These are phyloP conservation scores for Microcebus griseorufus DNA, from an alignment of 2,113 vertebrate species.

Conservation along the genomic window DNA sequence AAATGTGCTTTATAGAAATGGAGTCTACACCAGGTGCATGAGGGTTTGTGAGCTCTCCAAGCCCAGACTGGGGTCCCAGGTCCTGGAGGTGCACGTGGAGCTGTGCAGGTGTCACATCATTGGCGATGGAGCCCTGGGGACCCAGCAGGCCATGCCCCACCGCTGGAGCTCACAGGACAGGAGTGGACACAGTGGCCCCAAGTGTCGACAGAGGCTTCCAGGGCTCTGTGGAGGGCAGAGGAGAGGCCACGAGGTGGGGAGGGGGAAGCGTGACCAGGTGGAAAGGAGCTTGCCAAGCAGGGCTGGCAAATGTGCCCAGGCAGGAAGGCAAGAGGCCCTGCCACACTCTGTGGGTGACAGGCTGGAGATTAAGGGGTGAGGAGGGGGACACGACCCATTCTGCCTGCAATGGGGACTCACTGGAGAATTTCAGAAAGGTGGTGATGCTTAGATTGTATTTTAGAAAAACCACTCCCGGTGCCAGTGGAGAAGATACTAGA, in stretches of 20 bases:
- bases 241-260: no score
- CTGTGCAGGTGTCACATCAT: rapidly evolving
- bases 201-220: no score
- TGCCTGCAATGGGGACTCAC: background rate
- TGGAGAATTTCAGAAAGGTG: background rate
- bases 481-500: background rate
- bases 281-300: background rate
- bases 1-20: background rate
- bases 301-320: background rate
- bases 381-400: background rate
- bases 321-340: background rate
- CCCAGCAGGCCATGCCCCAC: background rate
- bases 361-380: background rate
- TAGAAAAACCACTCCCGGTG: background rate
- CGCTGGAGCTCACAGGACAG: background rate
- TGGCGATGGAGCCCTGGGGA: background rate
- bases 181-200: background rate
- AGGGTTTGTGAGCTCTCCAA: background rate
- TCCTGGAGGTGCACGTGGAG: background rate
- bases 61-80: background rate
- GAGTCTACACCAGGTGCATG: background rate
- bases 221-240: background rate
- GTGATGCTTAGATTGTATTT: background rate
- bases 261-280: background rate
- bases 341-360: no score